Percentiles rank a stretch among this genome's conserved stretches.
Evolutionary conservation across 2,888 invertebrate species (phyloP).

Genomic region (Sinelater perroti): DNA sequence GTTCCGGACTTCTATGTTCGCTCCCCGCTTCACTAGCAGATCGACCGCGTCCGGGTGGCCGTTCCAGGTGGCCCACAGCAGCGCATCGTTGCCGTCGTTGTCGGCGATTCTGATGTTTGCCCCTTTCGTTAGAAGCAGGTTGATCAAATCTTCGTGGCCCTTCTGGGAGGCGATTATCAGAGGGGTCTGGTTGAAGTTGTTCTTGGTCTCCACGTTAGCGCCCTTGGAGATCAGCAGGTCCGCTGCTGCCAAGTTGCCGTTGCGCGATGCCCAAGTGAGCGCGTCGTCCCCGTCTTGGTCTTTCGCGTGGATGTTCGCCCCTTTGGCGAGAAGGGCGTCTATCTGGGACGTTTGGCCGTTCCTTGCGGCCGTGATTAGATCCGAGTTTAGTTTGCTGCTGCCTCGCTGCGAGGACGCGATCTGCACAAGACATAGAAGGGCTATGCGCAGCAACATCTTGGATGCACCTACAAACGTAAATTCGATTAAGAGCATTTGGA

Average conservation of each 20-base stretch:
- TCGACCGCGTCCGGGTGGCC: neutral
- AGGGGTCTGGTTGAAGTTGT: neutral
- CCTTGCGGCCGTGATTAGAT: no score
- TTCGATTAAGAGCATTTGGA: no score
- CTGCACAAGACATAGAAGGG: no score
- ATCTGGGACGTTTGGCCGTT: no score
- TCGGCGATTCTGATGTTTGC: neutral
- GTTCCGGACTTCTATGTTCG: neutral
- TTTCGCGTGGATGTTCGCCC: neutral
- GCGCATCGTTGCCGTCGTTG: neutral
- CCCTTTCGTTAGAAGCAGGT: neutral
- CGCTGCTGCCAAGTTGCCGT: neutral
- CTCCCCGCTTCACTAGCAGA: neutral
- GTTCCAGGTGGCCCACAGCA: neutral
- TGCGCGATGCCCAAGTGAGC: neutral
- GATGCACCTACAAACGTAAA: no score
- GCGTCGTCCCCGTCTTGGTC: neutral
- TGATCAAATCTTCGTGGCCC: neutral
- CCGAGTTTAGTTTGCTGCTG: no score
- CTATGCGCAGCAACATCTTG: no score
- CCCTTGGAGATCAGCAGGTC: neutral
- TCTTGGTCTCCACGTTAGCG: neutral
- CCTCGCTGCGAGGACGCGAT: no score
- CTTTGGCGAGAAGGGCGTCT: slow-evolving; percentile 3
- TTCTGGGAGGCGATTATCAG: neutral